These are phyloP conservation scores for Athalia circularis DNA, from an alignment of 2,888 invertebrate species.

Conservation along the genomic window DNA sequence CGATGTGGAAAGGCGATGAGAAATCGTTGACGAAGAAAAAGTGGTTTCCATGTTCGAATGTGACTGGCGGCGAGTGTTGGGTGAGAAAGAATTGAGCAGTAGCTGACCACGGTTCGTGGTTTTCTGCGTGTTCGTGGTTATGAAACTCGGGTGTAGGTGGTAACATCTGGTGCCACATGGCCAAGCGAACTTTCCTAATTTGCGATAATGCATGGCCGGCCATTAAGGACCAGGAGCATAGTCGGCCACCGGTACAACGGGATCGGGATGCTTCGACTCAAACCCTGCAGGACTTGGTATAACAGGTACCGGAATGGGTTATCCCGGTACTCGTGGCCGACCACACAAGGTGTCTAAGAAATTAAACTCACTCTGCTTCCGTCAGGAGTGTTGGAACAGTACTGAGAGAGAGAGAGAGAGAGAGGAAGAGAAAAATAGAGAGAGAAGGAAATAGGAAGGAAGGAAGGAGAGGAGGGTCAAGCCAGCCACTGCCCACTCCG, in stretches of 20 bases:
- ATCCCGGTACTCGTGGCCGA: not conserved
- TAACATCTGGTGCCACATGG: constrained; percentile 69
- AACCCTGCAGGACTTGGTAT: constrained; percentile 16
- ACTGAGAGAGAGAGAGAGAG: no score
- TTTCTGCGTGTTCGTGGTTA: not conserved
- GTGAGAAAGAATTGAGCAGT: no score
- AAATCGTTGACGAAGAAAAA: no score
- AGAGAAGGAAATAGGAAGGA: not conserved
- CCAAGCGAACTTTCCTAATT: constrained; percentile 70
- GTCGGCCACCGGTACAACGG: not conserved
- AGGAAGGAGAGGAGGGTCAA: constrained; percentile 22
- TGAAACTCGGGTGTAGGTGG: constrained; percentile 56
- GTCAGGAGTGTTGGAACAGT: not conserved
- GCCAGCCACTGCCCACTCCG: not conserved
- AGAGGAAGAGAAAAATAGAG: no score
- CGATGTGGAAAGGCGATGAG: no score
- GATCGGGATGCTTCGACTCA: constrained; percentile 42
- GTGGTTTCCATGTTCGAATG: no score
- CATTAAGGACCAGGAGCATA: constrained; percentile 64
- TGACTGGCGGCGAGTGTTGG: no score
- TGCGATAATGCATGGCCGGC: constrained; percentile 70
- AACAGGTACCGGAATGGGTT: constrained; percentile 39
- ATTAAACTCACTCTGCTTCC: constrained; percentile 22
- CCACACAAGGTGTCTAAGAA: constrained; percentile 43
- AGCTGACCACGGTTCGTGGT: no score